Evolutionary conservation across 2,113 vertebrate genomes (phyloP).

Genomic region (Ptyas mucosa): DNA sequence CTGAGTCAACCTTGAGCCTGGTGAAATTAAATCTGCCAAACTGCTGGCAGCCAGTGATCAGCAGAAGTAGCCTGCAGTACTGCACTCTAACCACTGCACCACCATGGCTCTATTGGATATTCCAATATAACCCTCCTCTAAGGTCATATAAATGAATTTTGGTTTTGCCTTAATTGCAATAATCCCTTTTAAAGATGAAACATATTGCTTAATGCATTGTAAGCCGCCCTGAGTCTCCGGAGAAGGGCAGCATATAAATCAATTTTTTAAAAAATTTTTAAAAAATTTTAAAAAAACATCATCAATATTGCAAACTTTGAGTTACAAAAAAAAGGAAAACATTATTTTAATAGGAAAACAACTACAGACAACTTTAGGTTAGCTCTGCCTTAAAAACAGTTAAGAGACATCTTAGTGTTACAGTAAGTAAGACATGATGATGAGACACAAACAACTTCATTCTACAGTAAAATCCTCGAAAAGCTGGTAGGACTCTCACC

Average conservation of each 20-base stretch:
- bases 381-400: neutral
- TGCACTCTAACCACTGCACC: too few relatives aligned
- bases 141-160: neutral
- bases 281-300: too few relatives aligned
- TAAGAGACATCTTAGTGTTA: neutral
- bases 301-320: neutral
- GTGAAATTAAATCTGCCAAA: too few relatives aligned
- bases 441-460: neutral
- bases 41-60: too few relatives aligned
- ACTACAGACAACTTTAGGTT: neutral
- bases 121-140: neutral
- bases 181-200: neutral
- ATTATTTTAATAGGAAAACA: neutral
- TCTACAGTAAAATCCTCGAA: neutral
- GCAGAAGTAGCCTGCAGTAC: too few relatives aligned
- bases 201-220: too few relatives aligned
- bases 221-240: too few relatives aligned
- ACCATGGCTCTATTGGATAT: neutral
- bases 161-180: neutral
- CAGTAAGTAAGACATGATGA: neutral
- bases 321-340: neutral
- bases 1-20: too few relatives aligned
- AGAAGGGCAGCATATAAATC: too few relatives aligned
- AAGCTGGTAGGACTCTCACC: conserved; percentile 63
- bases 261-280: too few relatives aligned